Evolutionary conservation across 2,888 invertebrate genomes (phyloP), one percentile per base, ranked within the genome.

Genomic region (Oeneis ivallda): DNA sequence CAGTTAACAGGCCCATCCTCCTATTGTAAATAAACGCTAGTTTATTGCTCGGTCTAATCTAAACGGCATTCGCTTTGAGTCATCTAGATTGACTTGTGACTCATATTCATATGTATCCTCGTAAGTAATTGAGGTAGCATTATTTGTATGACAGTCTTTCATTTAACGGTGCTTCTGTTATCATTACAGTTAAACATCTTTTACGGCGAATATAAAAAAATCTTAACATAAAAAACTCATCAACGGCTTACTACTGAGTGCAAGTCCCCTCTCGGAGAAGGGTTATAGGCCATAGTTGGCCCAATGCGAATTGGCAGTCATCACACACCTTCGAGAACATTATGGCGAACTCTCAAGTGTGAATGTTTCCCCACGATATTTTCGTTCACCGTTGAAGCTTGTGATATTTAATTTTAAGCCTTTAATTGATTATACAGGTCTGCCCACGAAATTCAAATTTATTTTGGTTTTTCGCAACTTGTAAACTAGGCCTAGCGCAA

Each of bases 21-120:
- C 70, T 71, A 75, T 78, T 79, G 80, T 87, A 86, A 85, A 89
- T 84, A 86, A 84, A 85, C 83, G 81, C 74, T 72, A 79, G 74
- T 81, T 82, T 80, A 83, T 80, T 76, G 74, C 76, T 72, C 64
- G 65, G 71, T 75, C 75, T 82, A 75, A 83, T 82, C 79, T 81
- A 79, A 77, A 80, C 78, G 71, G 75, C 69, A 69, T 72, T 74
- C 71, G 76, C 72, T 74, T 77, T 83, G 83, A 83, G 75, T 82
- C 82, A 80, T 72, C 72, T 68, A 45, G 75, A 79, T 77, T 83
- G 80, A 83, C 74, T 79, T 78, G 76, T 83, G 80, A 83, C 75
- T 80, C 81, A 81, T 11, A 26, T 26, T n/a, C n/a, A 26, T 4
- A 6, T 19, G 39, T 77, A 74, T 73, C 71, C 68, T 43, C 62